A percentile compares a stretch with the other conserved stretches of the same genome.
phyloP scores from a whole-genome alignment of 2,797 vertebrate genomes.

The Tiaroga cobitis region DNA sequence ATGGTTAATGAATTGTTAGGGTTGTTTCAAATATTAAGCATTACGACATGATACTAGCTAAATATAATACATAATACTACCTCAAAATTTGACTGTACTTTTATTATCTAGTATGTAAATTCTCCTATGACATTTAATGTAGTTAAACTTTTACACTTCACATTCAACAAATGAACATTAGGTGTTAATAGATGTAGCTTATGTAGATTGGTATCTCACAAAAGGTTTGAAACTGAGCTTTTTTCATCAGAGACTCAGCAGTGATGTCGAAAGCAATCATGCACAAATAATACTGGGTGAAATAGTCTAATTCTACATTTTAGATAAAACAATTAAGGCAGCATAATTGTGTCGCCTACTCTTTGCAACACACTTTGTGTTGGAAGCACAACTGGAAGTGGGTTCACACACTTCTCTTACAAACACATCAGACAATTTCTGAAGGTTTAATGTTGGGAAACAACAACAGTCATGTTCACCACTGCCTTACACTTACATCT shows the following conservation, averaged over 20 bases:
- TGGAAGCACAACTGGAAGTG: not conserved
- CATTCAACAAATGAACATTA: not conserved
- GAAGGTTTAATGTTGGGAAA: too few species aligned
- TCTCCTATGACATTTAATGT: not conserved
- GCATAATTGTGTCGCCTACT: not conserved
- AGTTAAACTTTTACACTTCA: not conserved
- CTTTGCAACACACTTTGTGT: not conserved
- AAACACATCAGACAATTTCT: too few species aligned
- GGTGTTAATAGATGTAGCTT: not conserved
- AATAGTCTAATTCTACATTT: not conserved
- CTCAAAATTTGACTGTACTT: not conserved
- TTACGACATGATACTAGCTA: too few species aligned
- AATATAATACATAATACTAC: not conserved
- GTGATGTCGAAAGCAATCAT: not conserved
- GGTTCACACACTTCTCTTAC: not conserved
- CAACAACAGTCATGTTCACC: too few species aligned
- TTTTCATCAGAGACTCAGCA: not conserved
- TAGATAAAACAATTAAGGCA: not conserved
- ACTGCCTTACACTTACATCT: too few species aligned
- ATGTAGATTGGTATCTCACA: not conserved
- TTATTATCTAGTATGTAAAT: not conserved
- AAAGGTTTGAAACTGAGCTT: not conserved
- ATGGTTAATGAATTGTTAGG: not conserved
- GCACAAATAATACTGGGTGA: not conserved
- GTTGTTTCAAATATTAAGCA: too few species aligned